Percentiles rank a stretch among this genome's conserved stretches.
phyloP scores from a whole-genome alignment of 37 sponge, comb jelly and placozoan species.

The Ephydatia muelleri region DNA sequence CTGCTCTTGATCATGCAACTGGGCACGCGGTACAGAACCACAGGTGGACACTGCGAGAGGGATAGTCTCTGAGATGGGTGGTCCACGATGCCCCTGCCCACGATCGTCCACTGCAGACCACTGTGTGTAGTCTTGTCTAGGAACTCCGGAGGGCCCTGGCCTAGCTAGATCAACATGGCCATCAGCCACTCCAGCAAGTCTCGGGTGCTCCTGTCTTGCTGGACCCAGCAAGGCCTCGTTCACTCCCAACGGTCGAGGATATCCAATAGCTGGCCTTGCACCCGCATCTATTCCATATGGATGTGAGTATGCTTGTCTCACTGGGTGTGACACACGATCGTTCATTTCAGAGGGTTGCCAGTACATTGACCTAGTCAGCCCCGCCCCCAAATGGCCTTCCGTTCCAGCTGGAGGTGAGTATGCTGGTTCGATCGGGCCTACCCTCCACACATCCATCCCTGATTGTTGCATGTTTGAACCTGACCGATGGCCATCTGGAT shows the following conservation, averaged over 20 bases:
- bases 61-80: too few relatives aligned
- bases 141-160: too few relatives aligned
- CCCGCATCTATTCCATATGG: background rate
- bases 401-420: background rate
- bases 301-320: background rate
- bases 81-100: too few relatives aligned
- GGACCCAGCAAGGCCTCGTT: too few relatives aligned
- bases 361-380: background rate
- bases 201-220: too few relatives aligned
- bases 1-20: background rate
- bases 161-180: too few relatives aligned
- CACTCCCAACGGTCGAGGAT: background rate
- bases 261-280: background rate
- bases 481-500: background rate
- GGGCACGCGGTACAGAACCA: background rate
- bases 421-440: background rate
- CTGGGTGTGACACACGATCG: background rate
- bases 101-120: background rate
- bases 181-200: too few relatives aligned
- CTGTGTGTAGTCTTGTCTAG: too few relatives aligned
- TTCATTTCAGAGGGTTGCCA: background rate
- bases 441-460: background rate
- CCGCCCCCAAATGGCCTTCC: background rate
- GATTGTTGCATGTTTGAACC: too few relatives aligned
- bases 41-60: too few relatives aligned